Evolutionary conservation across 2,888 invertebrate species (phyloP).

Genomic region (Bellardia pandia): DNA sequence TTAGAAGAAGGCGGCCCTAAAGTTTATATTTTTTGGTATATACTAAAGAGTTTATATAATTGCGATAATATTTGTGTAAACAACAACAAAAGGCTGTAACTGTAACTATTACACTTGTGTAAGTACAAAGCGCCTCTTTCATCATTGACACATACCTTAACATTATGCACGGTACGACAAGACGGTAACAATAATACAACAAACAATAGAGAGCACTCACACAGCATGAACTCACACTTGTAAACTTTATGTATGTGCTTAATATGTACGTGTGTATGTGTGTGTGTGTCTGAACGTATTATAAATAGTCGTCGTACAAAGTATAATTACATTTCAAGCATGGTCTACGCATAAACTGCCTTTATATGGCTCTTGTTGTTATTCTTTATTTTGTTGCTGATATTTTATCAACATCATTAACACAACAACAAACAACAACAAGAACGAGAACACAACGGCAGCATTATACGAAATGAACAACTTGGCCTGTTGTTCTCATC

Average conservation of each 20-base stretch:
- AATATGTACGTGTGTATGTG: background rate
- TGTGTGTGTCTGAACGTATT: background rate
- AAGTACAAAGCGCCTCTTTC: background rate
- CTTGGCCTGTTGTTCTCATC: slow-evolving; percentile 23
- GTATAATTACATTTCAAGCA: slow-evolving; percentile 54
- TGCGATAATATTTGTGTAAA: slow-evolving; percentile 58
- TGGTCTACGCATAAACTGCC: slow-evolving; percentile 42
- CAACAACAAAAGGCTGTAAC: slow-evolving; percentile 44
- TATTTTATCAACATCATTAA: slow-evolving; percentile 59
- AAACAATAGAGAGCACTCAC: background rate
- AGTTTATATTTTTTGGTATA: too few relatives aligned
- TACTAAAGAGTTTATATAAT: slow-evolving; percentile 37
- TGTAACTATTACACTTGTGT: slow-evolving; percentile 30
- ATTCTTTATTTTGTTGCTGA: slow-evolving; percentile 35
- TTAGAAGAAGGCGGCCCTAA: too few relatives aligned
- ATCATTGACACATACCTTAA: slow-evolving; percentile 17
- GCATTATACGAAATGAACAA: slow-evolving; percentile 34
- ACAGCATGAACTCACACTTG: background rate
- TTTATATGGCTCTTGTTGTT: slow-evolving; percentile 26
- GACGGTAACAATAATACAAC: background rate
- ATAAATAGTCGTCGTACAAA: slow-evolving; percentile 9
- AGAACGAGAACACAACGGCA: background rate
- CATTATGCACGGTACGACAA: background rate
- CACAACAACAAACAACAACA: background rate
- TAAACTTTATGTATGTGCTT: too few relatives aligned